These are phyloP conservation scores for Himalopsyche japonica DNA, from an alignment of 2,888 invertebrate genomes.

Conservation along the genomic window DNA sequence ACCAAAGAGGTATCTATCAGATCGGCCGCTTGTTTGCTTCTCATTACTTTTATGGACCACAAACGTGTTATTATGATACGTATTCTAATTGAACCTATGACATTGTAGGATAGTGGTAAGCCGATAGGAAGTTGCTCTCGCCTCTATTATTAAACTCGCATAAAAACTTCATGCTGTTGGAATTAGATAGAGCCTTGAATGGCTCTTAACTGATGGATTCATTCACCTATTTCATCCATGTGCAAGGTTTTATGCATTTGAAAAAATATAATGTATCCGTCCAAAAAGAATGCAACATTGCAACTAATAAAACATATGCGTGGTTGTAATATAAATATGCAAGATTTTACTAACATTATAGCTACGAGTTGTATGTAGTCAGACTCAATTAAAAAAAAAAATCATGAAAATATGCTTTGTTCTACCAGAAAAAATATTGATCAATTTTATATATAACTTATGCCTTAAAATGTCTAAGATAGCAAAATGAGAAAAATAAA, in stretches of 20 bases:
- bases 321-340: no score
- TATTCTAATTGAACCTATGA: slow-evolving; percentile 26
- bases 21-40: slow-evolving; percentile 33
- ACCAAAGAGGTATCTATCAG: slow-evolving; percentile 17
- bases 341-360: no score
- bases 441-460: no score
- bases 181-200: not conserved
- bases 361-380: no score
- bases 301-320: no score
- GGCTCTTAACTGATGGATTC: not conserved
- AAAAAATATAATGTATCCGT: no score
- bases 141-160: not conserved
- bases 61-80: slow-evolving; percentile 34
- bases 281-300: no score
- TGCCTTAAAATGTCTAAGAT: no score
- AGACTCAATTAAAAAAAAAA: no score
- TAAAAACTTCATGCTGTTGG: not conserved
- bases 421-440: no score
- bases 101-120: slow-evolving; percentile 12
- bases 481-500: no score
- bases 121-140: not conserved
- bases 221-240: not conserved
- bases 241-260: not conserved
- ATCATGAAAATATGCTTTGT: no score
- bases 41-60: slow-evolving; percentile 34